Evolutionary conservation across 2,888 invertebrate genomes (phyloP).

Genomic region (Hartigia nigra): DNA sequence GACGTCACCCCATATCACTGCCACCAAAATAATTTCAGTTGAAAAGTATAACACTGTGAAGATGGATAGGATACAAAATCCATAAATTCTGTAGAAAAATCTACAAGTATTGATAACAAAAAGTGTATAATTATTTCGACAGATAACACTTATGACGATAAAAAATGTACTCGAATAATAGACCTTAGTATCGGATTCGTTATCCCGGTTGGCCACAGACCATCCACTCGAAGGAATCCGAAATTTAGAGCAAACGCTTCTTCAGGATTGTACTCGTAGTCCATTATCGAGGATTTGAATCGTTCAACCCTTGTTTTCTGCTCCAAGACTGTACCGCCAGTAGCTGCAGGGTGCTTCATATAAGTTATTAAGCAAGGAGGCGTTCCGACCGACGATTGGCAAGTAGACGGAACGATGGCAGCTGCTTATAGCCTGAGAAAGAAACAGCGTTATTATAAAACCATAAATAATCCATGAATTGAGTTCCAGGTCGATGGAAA

Average conservation of each 20-base stretch:
- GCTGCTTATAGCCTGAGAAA: too few relatives aligned
- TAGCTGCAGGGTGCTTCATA: neutral
- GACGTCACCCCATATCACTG: constrained; percentile 61
- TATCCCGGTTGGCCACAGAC: constrained; percentile 23
- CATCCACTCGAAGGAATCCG: constrained; percentile 12
- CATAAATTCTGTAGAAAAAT: too few relatives aligned
- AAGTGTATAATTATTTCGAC: too few relatives aligned
- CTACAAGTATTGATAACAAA: too few relatives aligned
- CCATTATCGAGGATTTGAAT: neutral
- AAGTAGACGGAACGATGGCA: too few relatives aligned
- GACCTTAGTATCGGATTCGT: constrained; percentile 20
- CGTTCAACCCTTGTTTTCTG: neutral
- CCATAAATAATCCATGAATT: too few relatives aligned
- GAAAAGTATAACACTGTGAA: constrained; percentile 8
- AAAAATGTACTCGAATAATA: too few relatives aligned
- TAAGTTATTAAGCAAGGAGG: neutral
- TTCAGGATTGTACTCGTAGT: constrained; percentile 14
- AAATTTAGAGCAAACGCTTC: constrained; percentile 23
- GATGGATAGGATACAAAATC: too few relatives aligned
- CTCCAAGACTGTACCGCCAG: neutral
- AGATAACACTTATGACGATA: too few relatives aligned
- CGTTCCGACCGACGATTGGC: too few relatives aligned
- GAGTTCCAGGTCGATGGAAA: too few relatives aligned
- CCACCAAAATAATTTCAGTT: constrained; percentile 66
- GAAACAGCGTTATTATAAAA: too few relatives aligned